Evolutionary conservation across 2,888 invertebrate genomes (phyloP).

Genomic region (Cataglyphis altisquamis): DNA sequence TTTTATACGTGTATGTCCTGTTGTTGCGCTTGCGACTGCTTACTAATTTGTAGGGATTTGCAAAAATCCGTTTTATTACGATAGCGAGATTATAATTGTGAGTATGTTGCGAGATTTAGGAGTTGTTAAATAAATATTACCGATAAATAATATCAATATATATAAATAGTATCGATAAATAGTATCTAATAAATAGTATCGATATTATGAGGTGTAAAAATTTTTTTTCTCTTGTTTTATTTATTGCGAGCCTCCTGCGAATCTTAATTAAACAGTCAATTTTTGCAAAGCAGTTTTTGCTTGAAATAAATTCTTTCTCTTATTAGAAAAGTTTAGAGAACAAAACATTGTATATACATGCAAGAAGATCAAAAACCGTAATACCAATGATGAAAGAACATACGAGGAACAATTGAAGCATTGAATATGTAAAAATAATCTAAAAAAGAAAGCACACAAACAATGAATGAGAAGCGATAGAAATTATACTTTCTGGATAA

Average conservation of each 20-base stretch:
- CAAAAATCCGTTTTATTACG: background rate
- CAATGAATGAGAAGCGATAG: background rate
- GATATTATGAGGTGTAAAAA: background rate
- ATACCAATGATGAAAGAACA: conserved; percentile 30
- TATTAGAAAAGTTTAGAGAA: conserved; percentile 14
- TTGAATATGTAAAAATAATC: conserved; percentile 25
- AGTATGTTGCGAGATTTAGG: background rate
- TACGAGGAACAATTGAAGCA: background rate
- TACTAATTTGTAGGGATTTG: conserved; percentile 30
- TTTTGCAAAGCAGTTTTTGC: background rate
- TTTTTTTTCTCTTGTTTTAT: background rate
- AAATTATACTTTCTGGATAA: conserved; percentile 10
- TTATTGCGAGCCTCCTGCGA: background rate
- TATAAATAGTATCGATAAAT: too few species aligned
- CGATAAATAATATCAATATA: background rate
- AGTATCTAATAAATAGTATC: background rate
- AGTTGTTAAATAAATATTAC: background rate
- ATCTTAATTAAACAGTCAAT: background rate
- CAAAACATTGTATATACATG: background rate
- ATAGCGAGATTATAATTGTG: background rate
- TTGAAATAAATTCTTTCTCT: conserved; percentile 3
- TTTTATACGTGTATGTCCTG: conserved; percentile 21
- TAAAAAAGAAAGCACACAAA: background rate
- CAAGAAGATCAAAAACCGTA: conserved; percentile 27
- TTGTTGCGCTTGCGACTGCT: background rate